These are phyloP conservation scores for Apodemia duryi DNA, from an alignment of 2,888 invertebrate genomes.

Conservation along the genomic window DNA sequence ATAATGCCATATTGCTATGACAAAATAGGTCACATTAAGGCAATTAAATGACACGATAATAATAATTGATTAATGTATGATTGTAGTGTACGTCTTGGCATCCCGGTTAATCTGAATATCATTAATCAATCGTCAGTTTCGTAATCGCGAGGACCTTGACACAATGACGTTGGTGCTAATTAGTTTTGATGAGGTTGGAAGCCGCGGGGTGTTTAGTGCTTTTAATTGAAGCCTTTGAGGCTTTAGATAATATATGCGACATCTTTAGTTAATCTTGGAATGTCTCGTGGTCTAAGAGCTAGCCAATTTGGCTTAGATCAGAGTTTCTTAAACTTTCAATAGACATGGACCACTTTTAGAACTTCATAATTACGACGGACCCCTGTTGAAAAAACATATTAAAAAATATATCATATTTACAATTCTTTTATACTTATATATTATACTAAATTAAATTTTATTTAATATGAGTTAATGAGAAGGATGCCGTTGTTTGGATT, in stretches of 20 bases:
- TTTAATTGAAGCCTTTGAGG: neutral
- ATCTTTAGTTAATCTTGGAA: no score
- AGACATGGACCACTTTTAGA: no score
- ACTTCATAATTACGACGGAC: no score
- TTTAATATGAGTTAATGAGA: no score
- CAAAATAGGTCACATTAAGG: constrained; percentile 7
- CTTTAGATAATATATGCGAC: neutral
- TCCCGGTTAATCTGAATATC: constrained; percentile 5
- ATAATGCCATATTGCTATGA: neutral
- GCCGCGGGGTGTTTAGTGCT: neutral
- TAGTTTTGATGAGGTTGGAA: neutral
- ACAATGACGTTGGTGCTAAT: neutral
- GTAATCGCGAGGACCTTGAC: neutral
- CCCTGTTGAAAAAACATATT: no score
- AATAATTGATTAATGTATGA: constrained; percentile 9
- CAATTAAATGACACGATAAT: constrained; percentile 13
- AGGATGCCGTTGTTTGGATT: no score
- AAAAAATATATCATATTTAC: no score
- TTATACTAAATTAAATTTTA: no score
- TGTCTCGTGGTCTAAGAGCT: no score
- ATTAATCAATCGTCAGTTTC: constrained; percentile 4
- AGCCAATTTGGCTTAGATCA: no score
- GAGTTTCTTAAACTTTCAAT: no score
- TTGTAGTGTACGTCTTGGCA: neutral
- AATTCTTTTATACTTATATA: no score